Evolutionary conservation across 1,140 invertebrate species (phyloP), one percentile per base, ranked within the genome.

Genomic region (Neocloeon triangulifer): DNA sequence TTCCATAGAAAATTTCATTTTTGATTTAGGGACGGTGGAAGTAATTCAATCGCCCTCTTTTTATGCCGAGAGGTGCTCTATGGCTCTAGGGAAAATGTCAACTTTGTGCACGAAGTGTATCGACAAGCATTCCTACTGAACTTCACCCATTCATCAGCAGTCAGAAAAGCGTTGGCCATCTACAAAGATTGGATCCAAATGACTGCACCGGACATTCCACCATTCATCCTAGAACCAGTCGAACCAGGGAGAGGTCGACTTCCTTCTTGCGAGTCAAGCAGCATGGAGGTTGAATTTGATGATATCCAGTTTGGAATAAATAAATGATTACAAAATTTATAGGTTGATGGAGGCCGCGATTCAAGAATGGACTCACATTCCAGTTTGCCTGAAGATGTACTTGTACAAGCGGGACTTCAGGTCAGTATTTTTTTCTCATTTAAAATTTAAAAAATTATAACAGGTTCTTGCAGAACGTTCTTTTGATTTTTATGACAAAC

Each of bases 121-220:
- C 65, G 88, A 30, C 86, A 95, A 55, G 82, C 86, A 13, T 85
- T 94, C 53, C 59, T 92, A 13, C 56, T 94, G 33, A 80, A 84
- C 41, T 88, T 91, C 47, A 69, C 68, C 18, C 79, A 91, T 48
- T 75, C 82, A 5, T 69, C 70, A 34, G 80, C 86, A 2, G 81
- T 89, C 35, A 59, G 82, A 22, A 74, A 78, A 46, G 84, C 88
- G 22, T 86, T 95, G 40, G 66, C 73, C 32, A 76, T 91, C n/a
- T 95, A 94, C 47, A 85, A 88, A 50, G 86, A 95, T 50, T 91
- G 89, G 79, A 91, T 92, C 50, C 79, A 86, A 55, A 75, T 80
- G 62, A 78, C 72, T 59, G 73, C 81, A 47, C 56, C 56, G 41
- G n/a, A 18, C 12, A 15, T 31, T 15, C 20, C 21, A 14, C 2